Evolutionary conservation across 2,797 vertebrate genomes (phyloP).

Genomic region (Periophthalmus magnuspinnatus): DNA sequence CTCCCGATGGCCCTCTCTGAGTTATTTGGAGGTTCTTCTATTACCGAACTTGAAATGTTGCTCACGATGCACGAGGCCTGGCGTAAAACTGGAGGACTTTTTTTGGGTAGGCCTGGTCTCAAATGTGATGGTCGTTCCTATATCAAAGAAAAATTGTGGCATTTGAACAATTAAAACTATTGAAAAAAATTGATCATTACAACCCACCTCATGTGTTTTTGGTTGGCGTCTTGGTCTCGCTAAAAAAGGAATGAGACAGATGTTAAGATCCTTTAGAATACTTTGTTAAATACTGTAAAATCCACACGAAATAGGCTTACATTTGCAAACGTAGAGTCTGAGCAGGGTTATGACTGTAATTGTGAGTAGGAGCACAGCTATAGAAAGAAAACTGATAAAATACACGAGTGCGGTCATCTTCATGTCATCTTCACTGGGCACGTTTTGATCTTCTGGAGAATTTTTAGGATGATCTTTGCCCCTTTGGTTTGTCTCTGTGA

Average conservation of each 20-base stretch:
- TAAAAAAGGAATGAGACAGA: conserved; percentile 17
- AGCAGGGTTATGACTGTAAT: conserved; percentile 21
- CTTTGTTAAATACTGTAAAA: neutral
- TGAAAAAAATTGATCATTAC: neutral
- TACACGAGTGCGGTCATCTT: conserved; percentile 25
- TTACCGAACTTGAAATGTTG: conserved; percentile 8
- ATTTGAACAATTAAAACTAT: neutral
- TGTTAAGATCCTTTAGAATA: neutral
- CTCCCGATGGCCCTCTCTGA: neutral
- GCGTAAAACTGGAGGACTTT: neutral
- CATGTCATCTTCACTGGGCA: rapidly evolving
- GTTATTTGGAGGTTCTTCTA: neutral
- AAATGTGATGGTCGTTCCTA: conserved; percentile 29
- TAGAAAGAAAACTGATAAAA: conserved; percentile 34
- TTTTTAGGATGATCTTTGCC: neutral
- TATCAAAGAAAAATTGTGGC: neutral
- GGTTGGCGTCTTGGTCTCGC: conserved; percentile 1
- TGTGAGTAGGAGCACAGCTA: conserved; percentile 23
- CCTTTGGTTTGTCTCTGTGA: conserved; percentile 20
- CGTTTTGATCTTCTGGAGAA: rapidly evolving
- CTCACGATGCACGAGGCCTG: neutral
- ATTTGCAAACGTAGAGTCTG: conserved; percentile 10
- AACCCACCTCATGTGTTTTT: conserved; percentile 37
- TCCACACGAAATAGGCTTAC: conserved; percentile 24
- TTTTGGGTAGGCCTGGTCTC: conserved; percentile 25